Evolutionary conservation across 2,797 vertebrate genomes (phyloP).

Genomic region (Eulemur rubriventer): DNA sequence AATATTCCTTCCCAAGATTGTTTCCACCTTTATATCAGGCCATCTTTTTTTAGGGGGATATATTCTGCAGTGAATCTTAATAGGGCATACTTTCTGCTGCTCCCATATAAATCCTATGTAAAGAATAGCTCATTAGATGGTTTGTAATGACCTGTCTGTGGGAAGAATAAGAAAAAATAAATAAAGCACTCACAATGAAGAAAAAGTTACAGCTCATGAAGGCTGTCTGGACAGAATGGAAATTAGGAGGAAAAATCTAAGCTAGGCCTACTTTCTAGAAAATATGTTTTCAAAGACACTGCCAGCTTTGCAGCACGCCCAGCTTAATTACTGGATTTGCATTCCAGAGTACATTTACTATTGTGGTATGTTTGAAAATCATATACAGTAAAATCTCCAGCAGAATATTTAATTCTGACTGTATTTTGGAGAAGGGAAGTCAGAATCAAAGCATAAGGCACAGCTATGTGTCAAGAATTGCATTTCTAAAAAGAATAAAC

Average conservation of each 20-base stretch:
- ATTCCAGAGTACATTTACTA: conserved; percentile 29
- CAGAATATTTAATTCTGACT: not conserved
- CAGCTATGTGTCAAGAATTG: not conserved
- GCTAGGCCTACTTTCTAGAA: conserved; percentile 30
- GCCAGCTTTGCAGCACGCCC: not conserved
- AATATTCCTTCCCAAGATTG: not conserved
- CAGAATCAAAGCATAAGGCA: not conserved
- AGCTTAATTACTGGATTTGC: conserved; percentile 59
- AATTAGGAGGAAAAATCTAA: conserved; percentile 47
- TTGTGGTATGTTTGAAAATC: conserved; percentile 18
- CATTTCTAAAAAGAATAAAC: not conserved
- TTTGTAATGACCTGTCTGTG: conserved; percentile 12
- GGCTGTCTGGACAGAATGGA: conserved; percentile 45
- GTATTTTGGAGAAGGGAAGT: not conserved
- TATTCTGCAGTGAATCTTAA: conserved; percentile 14
- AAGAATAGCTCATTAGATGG: conserved; percentile 53
- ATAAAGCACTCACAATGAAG: conserved; percentile 15
- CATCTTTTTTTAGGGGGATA: not conserved
- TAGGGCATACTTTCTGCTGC: not conserved
- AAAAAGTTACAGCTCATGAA: not conserved
- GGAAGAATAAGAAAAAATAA: conserved; percentile 25
- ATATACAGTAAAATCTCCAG: conserved; percentile 10
- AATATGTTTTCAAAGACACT: conserved; percentile 50
- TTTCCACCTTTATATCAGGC: not conserved
- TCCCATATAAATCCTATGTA: not conserved